These are phyloP conservation scores for Sebastes diaconus DNA, from an alignment of 2,797 vertebrate species.

Conservation along the genomic window DNA sequence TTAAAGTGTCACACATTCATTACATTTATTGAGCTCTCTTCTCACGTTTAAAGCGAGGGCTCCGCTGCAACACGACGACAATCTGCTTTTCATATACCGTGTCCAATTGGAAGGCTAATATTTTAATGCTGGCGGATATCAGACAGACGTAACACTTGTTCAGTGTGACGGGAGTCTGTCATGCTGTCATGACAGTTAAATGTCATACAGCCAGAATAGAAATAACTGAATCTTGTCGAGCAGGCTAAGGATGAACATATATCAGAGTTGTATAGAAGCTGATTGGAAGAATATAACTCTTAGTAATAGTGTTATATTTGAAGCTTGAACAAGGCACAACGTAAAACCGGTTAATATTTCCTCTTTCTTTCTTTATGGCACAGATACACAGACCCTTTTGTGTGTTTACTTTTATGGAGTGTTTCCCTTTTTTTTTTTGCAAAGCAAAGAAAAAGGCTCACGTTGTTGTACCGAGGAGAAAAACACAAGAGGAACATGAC, in stretches of 20 bases:
- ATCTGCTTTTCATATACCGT: conserved; percentile 84
- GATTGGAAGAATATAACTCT: neutral
- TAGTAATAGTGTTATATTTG: neutral
- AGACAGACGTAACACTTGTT: conserved; percentile 64
- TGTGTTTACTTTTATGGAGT: conserved; percentile 27
- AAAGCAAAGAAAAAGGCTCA: neutral
- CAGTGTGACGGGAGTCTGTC: conserved; percentile 3
- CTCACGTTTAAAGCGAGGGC: conserved; percentile 84
- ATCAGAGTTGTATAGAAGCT: neutral
- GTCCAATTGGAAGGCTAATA: conserved; percentile 89
- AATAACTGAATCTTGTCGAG: neutral
- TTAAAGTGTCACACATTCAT: conserved; percentile 87
- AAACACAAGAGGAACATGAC: conserved; percentile 51
- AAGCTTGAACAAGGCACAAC: neutral
- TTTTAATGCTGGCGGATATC: conserved; percentile 86
- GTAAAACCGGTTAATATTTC: neutral
- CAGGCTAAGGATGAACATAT: neutral
- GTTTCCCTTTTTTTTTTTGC: conserved; percentile 5
- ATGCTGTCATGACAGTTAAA: conserved; percentile 2
- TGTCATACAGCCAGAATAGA: neutral
- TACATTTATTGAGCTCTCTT: conserved; percentile 86
- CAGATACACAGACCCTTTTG: neutral
- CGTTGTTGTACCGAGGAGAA: neutral
- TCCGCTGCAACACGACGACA: conserved; percentile 59
- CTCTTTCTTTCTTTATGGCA: too few relatives aligned